Evolutionary conservation across 2,888 invertebrate genomes (phyloP).

Genomic region (Pandemis corylana): DNA sequence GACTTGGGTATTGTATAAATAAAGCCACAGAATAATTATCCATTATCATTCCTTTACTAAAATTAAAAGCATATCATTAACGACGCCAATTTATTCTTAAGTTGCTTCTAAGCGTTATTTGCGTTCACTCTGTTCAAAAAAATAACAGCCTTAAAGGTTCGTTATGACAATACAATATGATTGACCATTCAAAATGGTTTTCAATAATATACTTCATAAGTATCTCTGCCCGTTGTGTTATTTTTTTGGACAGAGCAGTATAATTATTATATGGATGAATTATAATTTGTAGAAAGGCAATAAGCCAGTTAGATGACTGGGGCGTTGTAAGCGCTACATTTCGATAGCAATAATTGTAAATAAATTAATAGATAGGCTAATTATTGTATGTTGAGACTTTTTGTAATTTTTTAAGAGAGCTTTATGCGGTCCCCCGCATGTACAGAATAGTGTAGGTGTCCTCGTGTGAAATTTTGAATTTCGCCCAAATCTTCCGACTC

Average conservation of each 20-base stretch:
- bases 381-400: constrained; percentile 80
- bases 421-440: constrained; percentile 77
- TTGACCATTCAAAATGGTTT: constrained; percentile 37
- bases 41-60: constrained; percentile 72
- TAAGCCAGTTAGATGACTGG: constrained; percentile 71
- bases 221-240: constrained; percentile 41
- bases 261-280: constrained; percentile 55
- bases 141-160: constrained; percentile 18
- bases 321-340: constrained; percentile 80
- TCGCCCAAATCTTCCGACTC: constrained; percentile 73
- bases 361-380: constrained; percentile 81
- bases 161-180: constrained; percentile 35
- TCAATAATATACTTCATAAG: constrained; percentile 16
- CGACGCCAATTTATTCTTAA: constrained; percentile 64
- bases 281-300: constrained; percentile 73
- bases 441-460: constrained; percentile 71
- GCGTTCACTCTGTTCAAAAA: constrained; percentile 61
- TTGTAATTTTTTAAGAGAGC: constrained; percentile 84
- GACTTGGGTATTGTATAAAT: neutral
- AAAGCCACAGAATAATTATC: constrained; percentile 43
- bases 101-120: constrained; percentile 60
- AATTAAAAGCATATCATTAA: constrained; percentile 75
- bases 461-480: constrained; percentile 79
- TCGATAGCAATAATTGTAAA: constrained; percentile 84
- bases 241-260: constrained; percentile 59